Percentiles rank a stretch among this genome's conserved stretches.
Conservation (phyloP, 1,140 invertebrate species). For the Chironomus tepperi region DNA sequence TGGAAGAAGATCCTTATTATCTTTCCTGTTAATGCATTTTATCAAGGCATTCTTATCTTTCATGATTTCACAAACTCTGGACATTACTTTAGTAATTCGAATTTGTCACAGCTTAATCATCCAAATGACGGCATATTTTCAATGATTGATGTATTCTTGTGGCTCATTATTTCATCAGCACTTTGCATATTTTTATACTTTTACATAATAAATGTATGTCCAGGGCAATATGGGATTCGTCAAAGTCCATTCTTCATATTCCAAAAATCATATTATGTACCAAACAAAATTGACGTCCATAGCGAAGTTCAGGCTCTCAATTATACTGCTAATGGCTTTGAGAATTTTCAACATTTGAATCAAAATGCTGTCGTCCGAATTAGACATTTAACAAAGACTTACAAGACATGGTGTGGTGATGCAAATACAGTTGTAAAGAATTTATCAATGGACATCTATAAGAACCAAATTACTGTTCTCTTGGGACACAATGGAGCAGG, state of each 20-base stretch:
- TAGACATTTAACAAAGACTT: not conserved
- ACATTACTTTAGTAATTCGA: slow-evolving; percentile 29
- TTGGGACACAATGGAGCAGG: slow-evolving; percentile 68
- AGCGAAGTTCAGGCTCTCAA: not conserved
- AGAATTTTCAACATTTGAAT: slow-evolving; percentile 16
- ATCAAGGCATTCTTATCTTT: slow-evolving; percentile 24
- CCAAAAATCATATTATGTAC: not conserved
- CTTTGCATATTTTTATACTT: not conserved
- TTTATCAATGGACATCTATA: slow-evolving; percentile 38
- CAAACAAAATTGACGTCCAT: not conserved
- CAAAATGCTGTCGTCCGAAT: not conserved
- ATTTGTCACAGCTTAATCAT: slow-evolving; percentile 33
- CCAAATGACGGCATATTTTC: slow-evolving; percentile 1
- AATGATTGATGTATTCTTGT: not conserved
- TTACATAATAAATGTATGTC: not conserved
- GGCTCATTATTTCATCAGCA: not conserved
- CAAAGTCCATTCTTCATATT: not conserved
- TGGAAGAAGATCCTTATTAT: not conserved
- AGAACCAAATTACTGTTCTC: slow-evolving; percentile 50
- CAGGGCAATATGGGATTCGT: not conserved
- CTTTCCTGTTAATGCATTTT: slow-evolving; percentile 26
- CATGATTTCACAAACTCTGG: not conserved
- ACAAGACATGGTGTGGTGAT: not conserved
- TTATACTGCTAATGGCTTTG: not conserved
- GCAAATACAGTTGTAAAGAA: slow-evolving; percentile 29